These are phyloP conservation scores for Peromyscus californicus DNA, from an alignment of 2,113 vertebrate genomes.

Conservation along the genomic window DNA sequence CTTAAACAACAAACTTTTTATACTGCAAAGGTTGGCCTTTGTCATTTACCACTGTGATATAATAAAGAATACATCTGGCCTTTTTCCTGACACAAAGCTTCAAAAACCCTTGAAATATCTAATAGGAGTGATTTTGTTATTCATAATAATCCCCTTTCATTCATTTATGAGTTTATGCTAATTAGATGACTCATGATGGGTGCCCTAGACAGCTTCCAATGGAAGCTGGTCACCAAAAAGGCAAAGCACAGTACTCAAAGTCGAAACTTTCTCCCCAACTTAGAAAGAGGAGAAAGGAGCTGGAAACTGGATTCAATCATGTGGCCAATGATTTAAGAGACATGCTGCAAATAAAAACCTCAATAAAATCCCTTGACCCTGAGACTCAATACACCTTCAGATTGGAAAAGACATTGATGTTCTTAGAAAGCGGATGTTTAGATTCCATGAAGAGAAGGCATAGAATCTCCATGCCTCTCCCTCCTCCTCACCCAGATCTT, in stretches of 20 bases:
- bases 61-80: constrained; percentile 2
- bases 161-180: neutral
- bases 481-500: neutral
- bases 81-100: constrained; percentile 15
- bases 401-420: neutral
- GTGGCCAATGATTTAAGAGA: constrained; percentile 15
- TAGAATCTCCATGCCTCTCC: neutral
- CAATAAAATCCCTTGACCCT: neutral
- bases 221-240: neutral
- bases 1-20: constrained; percentile 8
- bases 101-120: constrained; percentile 39
- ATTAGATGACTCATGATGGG: neutral
- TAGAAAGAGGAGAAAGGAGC: neutral
- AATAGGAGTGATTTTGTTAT: neutral
- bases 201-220: neutral
- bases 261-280: neutral
- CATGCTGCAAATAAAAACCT: neutral
- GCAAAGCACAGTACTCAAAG: neutral
- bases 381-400: neutral
- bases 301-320: neutral
- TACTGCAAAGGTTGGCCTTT: constrained; percentile 22
- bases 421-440: neutral
- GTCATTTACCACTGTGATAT: constrained; percentile 36
- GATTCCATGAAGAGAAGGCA: neutral
- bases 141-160: neutral